These are phyloP conservation scores for Morbakka virulenta DNA, from an alignment of 30 jellyfish, hydroid and myxozoan species.

Conservation along the genomic window DNA sequence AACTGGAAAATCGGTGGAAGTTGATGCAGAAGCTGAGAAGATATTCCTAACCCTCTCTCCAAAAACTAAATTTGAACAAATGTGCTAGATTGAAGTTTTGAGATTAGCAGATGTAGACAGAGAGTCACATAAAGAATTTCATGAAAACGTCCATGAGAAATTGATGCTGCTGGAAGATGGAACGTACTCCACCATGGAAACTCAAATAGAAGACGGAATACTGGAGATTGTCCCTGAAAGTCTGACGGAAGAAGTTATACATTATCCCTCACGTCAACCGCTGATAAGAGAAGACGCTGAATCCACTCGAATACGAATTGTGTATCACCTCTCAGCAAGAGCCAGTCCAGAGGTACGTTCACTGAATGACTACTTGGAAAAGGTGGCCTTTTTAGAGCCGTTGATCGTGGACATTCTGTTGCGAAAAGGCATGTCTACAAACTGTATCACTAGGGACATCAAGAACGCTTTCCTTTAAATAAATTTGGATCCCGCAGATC, in stretches of 20 bases:
- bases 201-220: constrained; percentile 42
- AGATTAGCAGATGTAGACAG: constrained; percentile 52
- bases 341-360: too few species aligned
- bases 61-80: constrained; percentile 42
- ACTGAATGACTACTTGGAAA: too few species aligned
- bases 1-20: too few species aligned
- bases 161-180: constrained; percentile 41
- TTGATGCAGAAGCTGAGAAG: too few species aligned
- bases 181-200: constrained; percentile 52
- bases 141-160: constrained; percentile 26
- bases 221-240: constrained; percentile 44
- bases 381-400: too few species aligned
- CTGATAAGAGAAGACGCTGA: background rate
- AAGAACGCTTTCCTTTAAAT: constrained; percentile 43
- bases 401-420: constrained; percentile 33
- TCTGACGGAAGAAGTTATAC: constrained; percentile 24
- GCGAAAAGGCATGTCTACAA: constrained; percentile 50
- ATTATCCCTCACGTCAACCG: background rate
- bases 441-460: constrained; percentile 53
- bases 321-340: too few species aligned
- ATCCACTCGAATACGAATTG: background rate
- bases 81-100: constrained; percentile 50
- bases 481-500: constrained; percentile 38
- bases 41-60: constrained; percentile 41
- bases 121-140: constrained; percentile 19